These are phyloP conservation scores for Hippocampus barbouri DNA, from an alignment of 2,113 vertebrate genomes.

Conservation along the genomic window DNA sequence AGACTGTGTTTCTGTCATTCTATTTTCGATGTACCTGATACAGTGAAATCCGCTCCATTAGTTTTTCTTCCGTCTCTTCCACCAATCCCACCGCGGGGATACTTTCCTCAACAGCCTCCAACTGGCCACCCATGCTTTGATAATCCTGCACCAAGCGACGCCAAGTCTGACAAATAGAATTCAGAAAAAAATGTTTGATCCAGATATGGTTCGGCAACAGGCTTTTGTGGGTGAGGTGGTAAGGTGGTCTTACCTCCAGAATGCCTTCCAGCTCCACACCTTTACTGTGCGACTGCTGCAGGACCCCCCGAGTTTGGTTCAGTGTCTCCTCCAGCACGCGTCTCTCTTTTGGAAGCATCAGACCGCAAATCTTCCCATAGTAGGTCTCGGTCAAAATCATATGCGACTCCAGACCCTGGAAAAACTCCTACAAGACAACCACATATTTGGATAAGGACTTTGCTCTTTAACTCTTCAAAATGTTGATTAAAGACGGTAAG, in stretches of 20 bases:
- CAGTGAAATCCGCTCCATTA: slow-evolving; percentile 80
- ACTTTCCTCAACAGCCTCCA: slow-evolving; percentile 81
- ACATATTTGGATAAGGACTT: background rate
- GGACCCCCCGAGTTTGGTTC: slow-evolving; percentile 75
- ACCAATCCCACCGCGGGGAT: slow-evolving; percentile 82
- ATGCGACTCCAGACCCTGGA: slow-evolving; percentile 91
- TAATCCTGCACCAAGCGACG: slow-evolving; percentile 78
- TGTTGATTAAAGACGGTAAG: too few species aligned
- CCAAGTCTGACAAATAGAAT: slow-evolving; percentile 77
- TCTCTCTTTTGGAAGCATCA: slow-evolving; percentile 74
- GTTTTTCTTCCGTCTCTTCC: slow-evolving; percentile 88
- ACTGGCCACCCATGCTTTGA: slow-evolving; percentile 76
- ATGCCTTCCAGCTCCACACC: slow-evolving; percentile 91
- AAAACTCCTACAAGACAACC: slow-evolving; percentile 82
- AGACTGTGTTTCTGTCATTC: background rate
- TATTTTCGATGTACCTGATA: slow-evolving; percentile 78
- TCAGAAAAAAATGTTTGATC: background rate
- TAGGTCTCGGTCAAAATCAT: slow-evolving; percentile 90
- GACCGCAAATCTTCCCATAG: slow-evolving; percentile 82
- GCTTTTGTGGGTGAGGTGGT: background rate
- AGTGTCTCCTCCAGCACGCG: slow-evolving; percentile 75
- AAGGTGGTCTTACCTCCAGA: slow-evolving; percentile 80
- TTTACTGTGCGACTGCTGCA: slow-evolving; percentile 85
- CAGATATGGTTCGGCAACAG: background rate
- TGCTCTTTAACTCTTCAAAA: background rate